Conservation (phyloP, 2,888 invertebrate genomes). For the Gisinianus flammeolus region DNA sequence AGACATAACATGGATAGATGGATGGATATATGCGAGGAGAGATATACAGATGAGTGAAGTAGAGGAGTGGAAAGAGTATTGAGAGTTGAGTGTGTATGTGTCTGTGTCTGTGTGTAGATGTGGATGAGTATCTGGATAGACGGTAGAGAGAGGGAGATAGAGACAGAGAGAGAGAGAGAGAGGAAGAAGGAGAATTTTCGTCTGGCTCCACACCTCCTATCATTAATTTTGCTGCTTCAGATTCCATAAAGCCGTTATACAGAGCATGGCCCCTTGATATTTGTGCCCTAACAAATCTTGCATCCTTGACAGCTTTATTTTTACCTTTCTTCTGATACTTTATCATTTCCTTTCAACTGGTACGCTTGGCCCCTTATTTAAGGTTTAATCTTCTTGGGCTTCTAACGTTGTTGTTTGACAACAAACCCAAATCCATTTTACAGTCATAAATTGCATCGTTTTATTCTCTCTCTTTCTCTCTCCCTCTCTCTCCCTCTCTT, state of each 20-base stretch:
- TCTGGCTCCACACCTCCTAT: constrained; percentile 20
- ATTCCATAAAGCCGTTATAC: constrained; percentile 22
- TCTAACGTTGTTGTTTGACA: constrained; percentile 7
- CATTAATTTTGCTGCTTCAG: constrained; percentile 21
- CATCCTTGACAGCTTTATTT: constrained; percentile 41
- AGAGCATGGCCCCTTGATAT: constrained; percentile 33
- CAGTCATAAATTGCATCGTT: constrained; percentile 23
- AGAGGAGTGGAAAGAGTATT: not conserved
- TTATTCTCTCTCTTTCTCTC: constrained; percentile 11
- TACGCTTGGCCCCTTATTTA: constrained; percentile 22
- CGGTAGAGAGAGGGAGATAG: not conserved
- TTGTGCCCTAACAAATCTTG: constrained; percentile 41
- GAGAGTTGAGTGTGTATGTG: not conserved
- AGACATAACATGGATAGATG: not conserved
- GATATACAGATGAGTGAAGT: not conserved
- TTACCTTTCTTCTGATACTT: constrained; percentile 40
- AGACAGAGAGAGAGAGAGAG: not conserved
- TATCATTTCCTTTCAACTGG: constrained; percentile 39
- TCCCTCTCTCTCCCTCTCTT: not conserved
- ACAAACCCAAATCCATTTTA: constrained; percentile 22
- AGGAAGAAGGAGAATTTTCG: constrained; percentile 6
- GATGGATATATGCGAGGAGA: not conserved
- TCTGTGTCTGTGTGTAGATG: no score
- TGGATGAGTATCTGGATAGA: no score
- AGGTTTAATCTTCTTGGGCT: constrained; percentile 32